A percentile compares a stretch with the other conserved stretches of the same genome.
These are phyloP conservation scores for Neoaliturus tenellus DNA, from an alignment of 2,888 invertebrate species.

Conservation along the genomic window DNA sequence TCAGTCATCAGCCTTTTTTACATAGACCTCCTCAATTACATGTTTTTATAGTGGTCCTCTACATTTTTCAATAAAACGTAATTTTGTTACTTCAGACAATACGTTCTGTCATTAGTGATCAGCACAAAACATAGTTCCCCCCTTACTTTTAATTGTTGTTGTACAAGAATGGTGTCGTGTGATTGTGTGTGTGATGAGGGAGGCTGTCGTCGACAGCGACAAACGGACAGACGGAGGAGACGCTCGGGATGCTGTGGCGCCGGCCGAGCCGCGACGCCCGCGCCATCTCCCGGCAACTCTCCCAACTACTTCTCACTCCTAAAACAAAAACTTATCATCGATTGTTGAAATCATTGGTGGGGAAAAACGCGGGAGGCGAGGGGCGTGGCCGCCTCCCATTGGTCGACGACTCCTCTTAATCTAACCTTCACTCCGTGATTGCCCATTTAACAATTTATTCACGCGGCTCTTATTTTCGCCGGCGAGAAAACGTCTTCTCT, in stretches of 20 bases:
- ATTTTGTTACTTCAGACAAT: too few relatives aligned
- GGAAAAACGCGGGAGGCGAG: constrained; percentile 53
- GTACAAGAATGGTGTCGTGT: too few relatives aligned
- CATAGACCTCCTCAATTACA: too few relatives aligned
- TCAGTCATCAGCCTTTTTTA: too few relatives aligned
- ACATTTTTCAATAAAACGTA: neutral
- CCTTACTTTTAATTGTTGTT: too few relatives aligned
- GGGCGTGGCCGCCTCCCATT: constrained; percentile 46
- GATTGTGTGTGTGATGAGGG: too few relatives aligned
- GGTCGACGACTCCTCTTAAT: constrained; percentile 32
- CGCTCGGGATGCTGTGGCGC: neutral
- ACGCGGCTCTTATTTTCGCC: constrained; percentile 49
- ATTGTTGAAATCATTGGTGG: constrained; percentile 57
- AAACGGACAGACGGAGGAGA: neutral
- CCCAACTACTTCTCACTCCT: constrained; percentile 37
- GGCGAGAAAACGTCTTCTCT: neutral
- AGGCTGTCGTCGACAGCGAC: neutral
- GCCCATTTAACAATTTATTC: constrained; percentile 53
- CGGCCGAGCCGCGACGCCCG: neutral
- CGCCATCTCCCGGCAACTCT: constrained; percentile 14
- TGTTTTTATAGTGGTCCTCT: neutral
- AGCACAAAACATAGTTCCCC: too few relatives aligned
- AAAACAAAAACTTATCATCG: constrained; percentile 56
- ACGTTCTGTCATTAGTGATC: too few relatives aligned
- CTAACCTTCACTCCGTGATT: constrained; percentile 48